phyloP scores from a whole-genome alignment of 2,888 invertebrate species.

The Melangyna quadrimaculata region DNA sequence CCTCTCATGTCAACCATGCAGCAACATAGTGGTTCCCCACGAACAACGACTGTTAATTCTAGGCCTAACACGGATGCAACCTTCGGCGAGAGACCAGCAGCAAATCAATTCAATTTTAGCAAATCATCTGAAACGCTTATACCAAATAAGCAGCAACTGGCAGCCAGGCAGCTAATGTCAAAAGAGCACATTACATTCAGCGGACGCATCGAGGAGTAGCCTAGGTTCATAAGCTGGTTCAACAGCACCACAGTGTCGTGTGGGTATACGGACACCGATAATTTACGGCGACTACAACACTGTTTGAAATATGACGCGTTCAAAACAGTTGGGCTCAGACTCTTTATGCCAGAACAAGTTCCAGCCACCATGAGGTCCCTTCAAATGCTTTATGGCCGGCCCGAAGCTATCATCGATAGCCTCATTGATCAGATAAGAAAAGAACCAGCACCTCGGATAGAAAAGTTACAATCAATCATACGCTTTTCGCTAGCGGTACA shows the following conservation, averaged over 20 bases:
- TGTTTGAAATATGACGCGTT: not conserved
- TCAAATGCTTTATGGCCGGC: not conserved
- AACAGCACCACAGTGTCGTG: not conserved
- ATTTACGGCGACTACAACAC: not conserved
- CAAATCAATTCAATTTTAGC: not conserved
- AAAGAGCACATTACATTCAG: not conserved
- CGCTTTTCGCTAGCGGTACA: not conserved
- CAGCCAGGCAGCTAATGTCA: conserved; percentile 4
- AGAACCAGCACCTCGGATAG: not conserved
- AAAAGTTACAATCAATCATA: not conserved
- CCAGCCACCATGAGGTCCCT: not conserved
- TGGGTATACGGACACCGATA: not conserved
- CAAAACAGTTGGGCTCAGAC: not conserved
- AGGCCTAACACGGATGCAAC: not conserved
- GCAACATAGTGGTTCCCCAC: not conserved
- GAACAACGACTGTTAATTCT: not conserved
- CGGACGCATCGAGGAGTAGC: conserved; percentile 13
- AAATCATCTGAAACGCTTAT: not conserved
- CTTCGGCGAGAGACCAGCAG: not conserved
- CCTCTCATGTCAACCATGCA: not conserved
- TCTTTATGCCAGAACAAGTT: no score
- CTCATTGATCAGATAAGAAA: not conserved
- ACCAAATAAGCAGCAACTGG: not conserved
- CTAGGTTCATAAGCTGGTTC: conserved; percentile 17
- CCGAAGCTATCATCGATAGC: not conserved